These are phyloP conservation scores for Bimastos eiseni DNA, from an alignment of 2,888 invertebrate genomes.

Conservation along the genomic window DNA sequence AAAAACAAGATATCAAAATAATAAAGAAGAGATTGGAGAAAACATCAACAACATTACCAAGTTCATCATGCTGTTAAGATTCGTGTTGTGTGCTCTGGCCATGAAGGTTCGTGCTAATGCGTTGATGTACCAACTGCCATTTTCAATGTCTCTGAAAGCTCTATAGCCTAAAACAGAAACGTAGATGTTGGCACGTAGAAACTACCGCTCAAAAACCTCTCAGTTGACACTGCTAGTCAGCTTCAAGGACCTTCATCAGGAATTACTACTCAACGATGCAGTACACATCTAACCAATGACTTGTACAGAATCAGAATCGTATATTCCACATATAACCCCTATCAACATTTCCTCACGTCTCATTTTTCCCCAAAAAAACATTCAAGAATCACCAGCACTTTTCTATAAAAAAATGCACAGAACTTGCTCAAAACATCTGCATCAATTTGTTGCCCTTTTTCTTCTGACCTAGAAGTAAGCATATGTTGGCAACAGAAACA, in stretches of 20 bases:
- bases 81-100: conserved; percentile 14
- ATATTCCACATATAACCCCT: too few relatives aligned
- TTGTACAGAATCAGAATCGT: too few relatives aligned
- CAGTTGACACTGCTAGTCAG: too few relatives aligned
- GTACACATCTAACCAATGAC: background rate
- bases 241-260: background rate
- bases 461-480: background rate
- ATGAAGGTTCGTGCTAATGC: background rate
- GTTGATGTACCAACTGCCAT: conserved; percentile 24
- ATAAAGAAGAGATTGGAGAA: background rate
- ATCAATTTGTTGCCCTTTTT: background rate
- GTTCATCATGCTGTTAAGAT: conserved; percentile 16
- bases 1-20: background rate
- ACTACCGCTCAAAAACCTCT: too few relatives aligned
- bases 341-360: background rate
- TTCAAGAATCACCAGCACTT: background rate
- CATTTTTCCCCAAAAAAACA: background rate
- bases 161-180: conserved; percentile 10
- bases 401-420: background rate
- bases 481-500: background rate
- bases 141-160: conserved; percentile 22
- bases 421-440: background rate
- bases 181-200: background rate
- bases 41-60: background rate
- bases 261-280: background rate